These are phyloP conservation scores for Brotogeris chrysoptera DNA, from an alignment of 2,797 vertebrate species.

Conservation along the genomic window DNA sequence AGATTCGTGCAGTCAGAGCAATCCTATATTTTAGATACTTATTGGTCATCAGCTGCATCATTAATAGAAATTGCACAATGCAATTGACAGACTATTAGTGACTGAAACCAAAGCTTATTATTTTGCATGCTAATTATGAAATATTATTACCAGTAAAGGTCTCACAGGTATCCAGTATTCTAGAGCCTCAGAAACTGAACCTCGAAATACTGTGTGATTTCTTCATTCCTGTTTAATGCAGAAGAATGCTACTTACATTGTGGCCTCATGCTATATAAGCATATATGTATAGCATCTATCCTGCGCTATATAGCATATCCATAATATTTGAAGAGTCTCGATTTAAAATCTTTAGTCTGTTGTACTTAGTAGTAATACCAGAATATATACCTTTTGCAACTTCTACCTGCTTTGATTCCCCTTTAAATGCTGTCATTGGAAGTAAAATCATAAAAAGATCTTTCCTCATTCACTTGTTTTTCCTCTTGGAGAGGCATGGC, in stretches of 20 bases:
- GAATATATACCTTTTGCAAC: not conserved
- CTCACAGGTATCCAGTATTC: not conserved
- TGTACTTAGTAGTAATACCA: not conserved
- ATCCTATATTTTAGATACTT: not conserved
- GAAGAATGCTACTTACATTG: not conserved
- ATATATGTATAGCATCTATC: not conserved
- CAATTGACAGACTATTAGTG: not conserved
- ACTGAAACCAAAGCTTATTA: not conserved
- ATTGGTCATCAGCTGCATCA: not conserved
- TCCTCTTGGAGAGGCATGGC: not conserved
- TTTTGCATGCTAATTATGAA: not conserved
- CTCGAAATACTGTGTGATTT: not conserved
- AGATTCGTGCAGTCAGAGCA: not conserved
- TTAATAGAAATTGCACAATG: not conserved
- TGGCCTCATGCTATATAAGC: not conserved
- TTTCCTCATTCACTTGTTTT: not conserved
- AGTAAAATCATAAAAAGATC: not conserved
- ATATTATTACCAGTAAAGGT: not conserved
- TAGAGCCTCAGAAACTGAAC: not conserved
- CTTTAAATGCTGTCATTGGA: not conserved
- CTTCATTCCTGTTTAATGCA: not conserved
- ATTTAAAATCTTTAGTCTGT: not conserved
- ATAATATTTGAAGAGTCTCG: not conserved
- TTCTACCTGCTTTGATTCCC: not conserved
- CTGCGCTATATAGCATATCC: not conserved